phyloP scores from a whole-genome alignment of 2,797 vertebrate species.

The Aplochiton taeniatus region DNA sequence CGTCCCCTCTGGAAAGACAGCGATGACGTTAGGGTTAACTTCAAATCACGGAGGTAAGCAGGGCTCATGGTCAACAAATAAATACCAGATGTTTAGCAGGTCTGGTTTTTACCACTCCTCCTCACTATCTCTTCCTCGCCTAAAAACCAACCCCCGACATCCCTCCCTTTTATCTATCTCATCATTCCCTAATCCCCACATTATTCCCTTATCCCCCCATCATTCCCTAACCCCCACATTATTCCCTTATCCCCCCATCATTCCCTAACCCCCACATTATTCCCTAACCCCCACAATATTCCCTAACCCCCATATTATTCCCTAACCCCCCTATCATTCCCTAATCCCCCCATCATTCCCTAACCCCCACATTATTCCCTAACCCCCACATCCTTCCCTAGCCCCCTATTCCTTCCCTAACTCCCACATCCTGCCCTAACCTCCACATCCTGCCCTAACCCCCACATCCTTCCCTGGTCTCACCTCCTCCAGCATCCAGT shows the following conservation, averaged over 20 bases:
- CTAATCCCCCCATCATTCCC: neutral
- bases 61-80: too few relatives aligned
- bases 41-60: neutral
- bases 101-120: neutral
- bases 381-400: too few relatives aligned
- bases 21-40: neutral
- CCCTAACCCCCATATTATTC: neutral
- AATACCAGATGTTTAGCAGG: neutral
- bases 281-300: neutral
- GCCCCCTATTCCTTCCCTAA: slow-evolving; percentile 33
- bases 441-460: slow-evolving; percentile 47
- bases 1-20: slow-evolving; percentile 57
- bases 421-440: neutral
- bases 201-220: slow-evolving; percentile 14
- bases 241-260: neutral
- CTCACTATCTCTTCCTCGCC: slow-evolving; percentile 41
- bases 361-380: neutral
- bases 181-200: slow-evolving; percentile 41
- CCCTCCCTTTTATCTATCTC: too few relatives aligned
- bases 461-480: neutral
- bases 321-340: neutral
- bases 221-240: too few relatives aligned
- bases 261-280: neutral
- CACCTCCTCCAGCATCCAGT: slow-evolving; percentile 56
- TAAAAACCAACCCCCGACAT: neutral